Conservation (phyloP, 2,888 invertebrate genomes). For the Drosophila anomelani region DNA sequence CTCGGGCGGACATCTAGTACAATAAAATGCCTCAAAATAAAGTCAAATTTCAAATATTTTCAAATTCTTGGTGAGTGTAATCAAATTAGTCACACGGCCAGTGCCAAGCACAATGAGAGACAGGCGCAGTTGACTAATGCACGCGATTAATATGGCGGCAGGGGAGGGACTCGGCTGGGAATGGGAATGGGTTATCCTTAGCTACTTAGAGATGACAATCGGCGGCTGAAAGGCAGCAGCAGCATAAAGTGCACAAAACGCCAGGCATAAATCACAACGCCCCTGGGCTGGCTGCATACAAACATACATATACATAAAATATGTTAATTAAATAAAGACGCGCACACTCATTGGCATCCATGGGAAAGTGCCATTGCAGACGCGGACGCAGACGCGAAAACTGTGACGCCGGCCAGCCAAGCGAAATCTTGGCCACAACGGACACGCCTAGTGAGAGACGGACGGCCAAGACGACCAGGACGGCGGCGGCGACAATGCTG, state of each 20-base stretch:
- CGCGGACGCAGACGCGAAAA: constrained; percentile 46
- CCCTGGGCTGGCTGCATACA: constrained; percentile 12
- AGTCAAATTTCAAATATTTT: constrained; percentile 48
- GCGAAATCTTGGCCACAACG: constrained; percentile 68
- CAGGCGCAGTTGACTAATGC: constrained; percentile 64
- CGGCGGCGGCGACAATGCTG: constrained; percentile 65
- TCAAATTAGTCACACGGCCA: constrained; percentile 69
- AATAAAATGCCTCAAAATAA: constrained; percentile 38
- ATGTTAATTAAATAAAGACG: constrained; percentile 74
- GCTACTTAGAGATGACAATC: constrained; percentile 58
- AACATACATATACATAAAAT: constrained; percentile 46
- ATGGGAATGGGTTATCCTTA: constrained; percentile 20
- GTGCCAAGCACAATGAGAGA: constrained; percentile 50
- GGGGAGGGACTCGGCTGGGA: constrained; percentile 6
- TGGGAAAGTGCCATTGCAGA: constrained; percentile 35
- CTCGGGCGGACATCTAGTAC: constrained; percentile 32
- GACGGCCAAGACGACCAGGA: constrained; percentile 20
- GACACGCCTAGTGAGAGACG: constrained; percentile 76
- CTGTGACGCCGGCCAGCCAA: constrained; percentile 77
- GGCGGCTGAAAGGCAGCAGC: constrained; percentile 48
- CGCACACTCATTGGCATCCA: constrained; percentile 48
- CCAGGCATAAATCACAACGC: constrained; percentile 57
- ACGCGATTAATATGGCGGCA: constrained; percentile 58
- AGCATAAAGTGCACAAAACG: constrained; percentile 43
- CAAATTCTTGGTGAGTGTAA: constrained; percentile 47